Evolutionary conservation across 2,113 vertebrate species (phyloP).

Genomic region (Cromileptes altivelis): DNA sequence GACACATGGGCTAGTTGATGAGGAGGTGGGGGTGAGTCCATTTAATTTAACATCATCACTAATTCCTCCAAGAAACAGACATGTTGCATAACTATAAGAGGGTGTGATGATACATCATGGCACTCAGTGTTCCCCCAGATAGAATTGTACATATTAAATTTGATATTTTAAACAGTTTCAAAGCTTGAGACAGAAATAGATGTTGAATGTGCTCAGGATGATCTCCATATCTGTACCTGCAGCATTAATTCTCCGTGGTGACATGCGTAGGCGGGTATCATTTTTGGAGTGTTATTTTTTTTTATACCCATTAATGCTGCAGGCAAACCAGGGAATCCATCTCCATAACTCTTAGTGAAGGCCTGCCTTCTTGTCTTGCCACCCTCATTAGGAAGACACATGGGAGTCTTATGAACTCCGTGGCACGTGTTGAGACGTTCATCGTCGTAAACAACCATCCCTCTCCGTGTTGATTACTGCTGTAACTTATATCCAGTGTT

Average conservation of each 20-base stretch:
- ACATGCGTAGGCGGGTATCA: constrained; percentile 2
- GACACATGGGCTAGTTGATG: constrained; percentile 4
- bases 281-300: constrained; percentile 37
- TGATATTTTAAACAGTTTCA: constrained; percentile 5
- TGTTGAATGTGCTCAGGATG: not conserved
- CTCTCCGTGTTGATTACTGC: constrained; percentile 48
- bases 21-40: not conserved
- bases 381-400: constrained; percentile 67
- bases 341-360: constrained; percentile 52
- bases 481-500: constrained; percentile 50
- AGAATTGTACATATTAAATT: not conserved
- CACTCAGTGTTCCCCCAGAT: not conserved
- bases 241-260: constrained; percentile 7
- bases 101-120: not conserved
- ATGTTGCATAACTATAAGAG: constrained; percentile 1
- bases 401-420: constrained; percentile 29
- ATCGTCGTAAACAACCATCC: constrained; percentile 58
- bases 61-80: not conserved
- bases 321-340: constrained; percentile 36
- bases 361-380: constrained; percentile 47
- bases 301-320: constrained; percentile 34
- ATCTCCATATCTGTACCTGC: not conserved
- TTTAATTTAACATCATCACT: constrained; percentile 36
- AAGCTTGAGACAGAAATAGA: constrained; percentile 4
- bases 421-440: constrained; percentile 38